These are phyloP conservation scores for Petrolisthes manimaculis DNA, from an alignment of 2,888 invertebrate species.

Conservation along the genomic window DNA sequence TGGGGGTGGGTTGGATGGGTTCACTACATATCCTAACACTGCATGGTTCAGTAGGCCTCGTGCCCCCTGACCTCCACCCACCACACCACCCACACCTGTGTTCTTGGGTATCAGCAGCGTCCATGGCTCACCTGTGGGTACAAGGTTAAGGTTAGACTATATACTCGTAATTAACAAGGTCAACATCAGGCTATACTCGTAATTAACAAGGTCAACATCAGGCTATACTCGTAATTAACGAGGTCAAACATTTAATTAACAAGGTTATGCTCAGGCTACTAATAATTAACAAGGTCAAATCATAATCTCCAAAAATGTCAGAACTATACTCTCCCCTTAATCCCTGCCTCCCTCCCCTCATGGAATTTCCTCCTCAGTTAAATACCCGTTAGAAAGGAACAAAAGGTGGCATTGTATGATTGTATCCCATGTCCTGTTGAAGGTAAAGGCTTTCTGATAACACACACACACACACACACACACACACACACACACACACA, in stretches of 20 bases:
- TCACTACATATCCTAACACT: conserved; percentile 45
- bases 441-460: background rate
- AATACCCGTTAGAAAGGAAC: no score
- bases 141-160: background rate
- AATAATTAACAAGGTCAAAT: no score
- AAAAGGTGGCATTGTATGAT: background rate
- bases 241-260: background rate
- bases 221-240: background rate
- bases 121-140: conserved; percentile 58
- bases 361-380: no score
- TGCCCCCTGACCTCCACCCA: conserved; percentile 21
- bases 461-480: background rate
- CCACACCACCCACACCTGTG: conserved; percentile 47
- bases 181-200: background rate
- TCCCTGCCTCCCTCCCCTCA: no score
- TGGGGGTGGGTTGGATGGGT: conserved; percentile 18
- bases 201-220: no score
- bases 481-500: background rate
- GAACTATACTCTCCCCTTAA: no score
- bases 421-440: background rate
- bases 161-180: background rate
- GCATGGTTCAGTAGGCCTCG: conserved; percentile 60
- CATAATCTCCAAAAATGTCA: no score
- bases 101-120: conserved; percentile 61
- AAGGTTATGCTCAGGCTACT: no score